Conservation (phyloP, 2,797 vertebrate genomes). For the Phoeniculus purpureus region DNA sequence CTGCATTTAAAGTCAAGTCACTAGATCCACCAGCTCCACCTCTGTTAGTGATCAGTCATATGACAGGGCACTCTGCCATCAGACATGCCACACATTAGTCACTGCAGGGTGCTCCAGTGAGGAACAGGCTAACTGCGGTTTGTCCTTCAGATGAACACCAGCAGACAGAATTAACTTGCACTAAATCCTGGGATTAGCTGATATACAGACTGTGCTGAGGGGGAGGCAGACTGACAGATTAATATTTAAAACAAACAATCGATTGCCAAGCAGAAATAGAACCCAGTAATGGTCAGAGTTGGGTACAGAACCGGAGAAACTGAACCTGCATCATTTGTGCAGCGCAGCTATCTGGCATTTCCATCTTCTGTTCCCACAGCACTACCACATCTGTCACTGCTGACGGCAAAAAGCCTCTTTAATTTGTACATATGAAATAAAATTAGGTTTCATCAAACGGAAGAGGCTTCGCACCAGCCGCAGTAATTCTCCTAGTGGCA, state of each 20-base stretch:
- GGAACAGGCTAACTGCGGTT: background rate
- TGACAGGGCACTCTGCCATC: background rate
- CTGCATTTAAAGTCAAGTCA: background rate
- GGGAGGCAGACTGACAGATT: background rate
- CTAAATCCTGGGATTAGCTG: conserved; percentile 41
- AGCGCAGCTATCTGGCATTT: background rate
- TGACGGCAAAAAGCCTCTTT: background rate
- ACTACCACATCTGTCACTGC: background rate
- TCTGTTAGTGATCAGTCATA: background rate
- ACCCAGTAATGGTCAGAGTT: background rate
- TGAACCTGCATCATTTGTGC: background rate
- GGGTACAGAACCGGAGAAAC: background rate
- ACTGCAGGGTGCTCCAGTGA: background rate
- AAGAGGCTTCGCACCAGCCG: background rate
- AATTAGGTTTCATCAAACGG: background rate
- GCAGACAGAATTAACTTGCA: conserved; percentile 17
- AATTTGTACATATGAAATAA: background rate
- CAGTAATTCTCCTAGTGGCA: background rate
- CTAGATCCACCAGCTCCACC: background rate
- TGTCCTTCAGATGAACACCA: conserved; percentile 34
- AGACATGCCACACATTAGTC: background rate
- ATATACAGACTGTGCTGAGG: background rate
- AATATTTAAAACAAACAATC: background rate
- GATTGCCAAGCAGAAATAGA: background rate
- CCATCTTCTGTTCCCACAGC: background rate